These are phyloP conservation scores for Gulo gulo DNA, from an alignment of 2,113 vertebrate genomes.

Conservation along the genomic window DNA sequence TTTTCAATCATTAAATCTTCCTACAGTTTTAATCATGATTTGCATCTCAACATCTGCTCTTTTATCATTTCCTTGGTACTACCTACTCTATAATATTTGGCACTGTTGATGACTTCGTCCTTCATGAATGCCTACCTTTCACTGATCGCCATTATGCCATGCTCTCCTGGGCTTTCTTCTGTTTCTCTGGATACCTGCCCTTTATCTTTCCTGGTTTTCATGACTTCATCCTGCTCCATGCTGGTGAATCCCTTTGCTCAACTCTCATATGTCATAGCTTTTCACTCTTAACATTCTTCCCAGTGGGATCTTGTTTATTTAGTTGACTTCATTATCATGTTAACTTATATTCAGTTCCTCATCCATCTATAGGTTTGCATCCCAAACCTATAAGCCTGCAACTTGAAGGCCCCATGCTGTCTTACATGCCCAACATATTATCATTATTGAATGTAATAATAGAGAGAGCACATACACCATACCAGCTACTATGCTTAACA, in stretches of 20 bases:
- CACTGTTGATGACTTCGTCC: not conserved
- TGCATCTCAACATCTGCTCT: not conserved
- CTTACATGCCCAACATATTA: not conserved
- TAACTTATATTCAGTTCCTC: not conserved
- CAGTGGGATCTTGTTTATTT: not conserved
- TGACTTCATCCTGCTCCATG: not conserved
- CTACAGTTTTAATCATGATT: not conserved
- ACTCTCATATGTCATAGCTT: not conserved
- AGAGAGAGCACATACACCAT: not conserved
- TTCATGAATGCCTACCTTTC: not conserved
- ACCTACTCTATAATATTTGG: not conserved
- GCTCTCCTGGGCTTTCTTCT: not conserved
- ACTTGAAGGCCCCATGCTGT: not conserved
- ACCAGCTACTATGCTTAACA: not conserved
- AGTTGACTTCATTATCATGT: not conserved
- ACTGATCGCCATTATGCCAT: not conserved
- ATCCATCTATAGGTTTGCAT: not conserved
- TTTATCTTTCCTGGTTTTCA: not conserved
- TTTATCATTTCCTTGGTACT: not conserved
- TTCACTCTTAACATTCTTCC: not conserved
- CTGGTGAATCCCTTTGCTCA: not conserved
- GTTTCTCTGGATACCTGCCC: not conserved
- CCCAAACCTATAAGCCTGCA: not conserved
- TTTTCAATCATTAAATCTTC: not conserved
- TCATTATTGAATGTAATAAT: not conserved